phyloP scores from a whole-genome alignment of 1,140 invertebrate genomes.

The Eufriesea mexicana region DNA sequence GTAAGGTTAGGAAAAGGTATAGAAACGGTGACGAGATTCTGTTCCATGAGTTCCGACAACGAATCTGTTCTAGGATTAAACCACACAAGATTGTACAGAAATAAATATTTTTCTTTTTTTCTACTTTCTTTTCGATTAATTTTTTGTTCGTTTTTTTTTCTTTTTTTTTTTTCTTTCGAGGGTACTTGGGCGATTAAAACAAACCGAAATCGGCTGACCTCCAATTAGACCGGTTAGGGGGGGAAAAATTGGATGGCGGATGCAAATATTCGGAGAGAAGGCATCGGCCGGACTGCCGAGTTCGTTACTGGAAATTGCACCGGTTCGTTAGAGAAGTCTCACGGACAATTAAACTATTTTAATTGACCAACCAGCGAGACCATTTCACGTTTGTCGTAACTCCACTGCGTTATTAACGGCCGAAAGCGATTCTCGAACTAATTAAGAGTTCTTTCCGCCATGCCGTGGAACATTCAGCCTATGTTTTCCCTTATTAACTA shows the following conservation, averaged over 20 bases:
- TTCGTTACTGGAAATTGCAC: constrained; percentile 46
- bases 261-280: constrained; percentile 20
- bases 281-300: not conserved
- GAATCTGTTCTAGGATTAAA: no score
- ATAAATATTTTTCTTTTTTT: not conserved
- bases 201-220: not conserved
- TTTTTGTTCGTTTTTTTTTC: no score
- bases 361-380: constrained; percentile 32
- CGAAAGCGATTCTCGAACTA: constrained; percentile 43
- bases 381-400: constrained; percentile 38
- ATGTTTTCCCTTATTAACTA: not conserved
- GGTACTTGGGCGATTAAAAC: not conserved
- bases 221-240: not conserved
- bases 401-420: constrained; percentile 26
- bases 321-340: constrained; percentile 34
- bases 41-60: not conserved
- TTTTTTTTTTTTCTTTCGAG: not conserved
- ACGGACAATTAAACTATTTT: constrained; percentile 46
- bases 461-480: not conserved
- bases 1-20: not conserved
- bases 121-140: not conserved
- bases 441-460: constrained; percentile 27
- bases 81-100: no score
- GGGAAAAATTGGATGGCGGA: not conserved
- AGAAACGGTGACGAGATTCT: not conserved